Evolutionary conservation across 2,113 vertebrate species (phyloP).

Genomic region (Hippocampus comes): DNA sequence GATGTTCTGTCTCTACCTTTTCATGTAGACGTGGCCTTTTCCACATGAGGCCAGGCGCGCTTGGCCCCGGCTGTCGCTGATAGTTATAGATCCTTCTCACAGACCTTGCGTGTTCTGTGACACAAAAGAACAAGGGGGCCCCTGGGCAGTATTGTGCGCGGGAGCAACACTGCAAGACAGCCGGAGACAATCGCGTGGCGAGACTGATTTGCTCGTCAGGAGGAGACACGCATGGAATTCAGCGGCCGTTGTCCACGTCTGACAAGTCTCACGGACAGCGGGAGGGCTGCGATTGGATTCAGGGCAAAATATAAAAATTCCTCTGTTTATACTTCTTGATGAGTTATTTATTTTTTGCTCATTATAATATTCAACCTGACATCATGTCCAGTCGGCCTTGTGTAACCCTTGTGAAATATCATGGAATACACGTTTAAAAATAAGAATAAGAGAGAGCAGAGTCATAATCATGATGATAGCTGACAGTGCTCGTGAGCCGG

Average conservation of each 20-base stretch:
- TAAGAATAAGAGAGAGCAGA: slow-evolving; percentile 49
- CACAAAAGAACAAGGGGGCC: slow-evolving; percentile 57
- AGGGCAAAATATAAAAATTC: slow-evolving; percentile 61
- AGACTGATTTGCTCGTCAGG: slow-evolving; percentile 64
- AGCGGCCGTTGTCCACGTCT: slow-evolving; percentile 60
- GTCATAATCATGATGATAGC: slow-evolving; percentile 68
- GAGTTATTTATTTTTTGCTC: slow-evolving; percentile 68
- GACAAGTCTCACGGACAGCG: slow-evolving; percentile 51
- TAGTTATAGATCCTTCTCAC: slow-evolving; percentile 65
- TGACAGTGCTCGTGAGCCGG: slow-evolving; percentile 64
- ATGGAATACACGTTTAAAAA: slow-evolving; percentile 63
- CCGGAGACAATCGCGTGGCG: slow-evolving; percentile 41
- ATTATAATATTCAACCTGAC: slow-evolving; percentile 75
- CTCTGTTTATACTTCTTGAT: slow-evolving; percentile 61
- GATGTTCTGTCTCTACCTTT: slow-evolving; percentile 51
- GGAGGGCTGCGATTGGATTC: slow-evolving; percentile 57
- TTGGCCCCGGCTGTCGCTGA: slow-evolving; percentile 61
- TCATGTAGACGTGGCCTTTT: slow-evolving; percentile 65
- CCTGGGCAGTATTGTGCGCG: slow-evolving; percentile 48
- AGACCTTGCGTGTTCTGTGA: slow-evolving; percentile 55
- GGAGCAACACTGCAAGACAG: slow-evolving; percentile 44
- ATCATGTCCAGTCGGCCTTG: slow-evolving; percentile 65
- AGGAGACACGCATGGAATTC: slow-evolving; percentile 45
- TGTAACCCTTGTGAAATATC: slow-evolving; percentile 61
- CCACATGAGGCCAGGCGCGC: slow-evolving; percentile 39